Evolutionary conservation across 2,113 vertebrate species (phyloP).

Genomic region (Amphiprion percula): DNA sequence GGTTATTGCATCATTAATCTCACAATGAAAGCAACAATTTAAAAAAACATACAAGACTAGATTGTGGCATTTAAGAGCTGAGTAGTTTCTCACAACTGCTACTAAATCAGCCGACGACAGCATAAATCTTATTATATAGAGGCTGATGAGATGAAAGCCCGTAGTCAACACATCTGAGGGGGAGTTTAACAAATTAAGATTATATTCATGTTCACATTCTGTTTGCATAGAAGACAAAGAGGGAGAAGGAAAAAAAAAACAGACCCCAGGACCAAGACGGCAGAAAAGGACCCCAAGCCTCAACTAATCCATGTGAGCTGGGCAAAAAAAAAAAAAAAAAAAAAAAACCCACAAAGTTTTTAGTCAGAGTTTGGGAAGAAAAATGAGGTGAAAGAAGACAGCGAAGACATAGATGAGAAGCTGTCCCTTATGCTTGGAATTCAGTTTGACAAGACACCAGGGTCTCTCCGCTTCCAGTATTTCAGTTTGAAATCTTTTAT

Average conservation of each 20-base stretch:
- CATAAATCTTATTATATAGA: neutral
- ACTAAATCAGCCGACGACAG: neutral
- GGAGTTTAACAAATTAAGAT: neutral
- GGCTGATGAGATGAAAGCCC: neutral
- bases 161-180: neutral
- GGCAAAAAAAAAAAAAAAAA: neutral
- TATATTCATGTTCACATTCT: neutral
- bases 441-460: constrained; percentile 12
- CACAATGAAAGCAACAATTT: neutral
- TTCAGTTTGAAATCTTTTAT: constrained; percentile 7
- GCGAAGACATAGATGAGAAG: neutral
- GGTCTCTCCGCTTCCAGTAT: neutral
- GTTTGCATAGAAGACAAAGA: neutral
- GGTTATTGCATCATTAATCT: constrained; percentile 28
- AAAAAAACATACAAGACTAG: neutral
- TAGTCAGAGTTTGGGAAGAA: neutral
- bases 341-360: too few relatives aligned
- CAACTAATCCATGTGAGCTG: constrained; percentile 3
- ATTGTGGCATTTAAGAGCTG: neutral
- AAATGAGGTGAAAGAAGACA: constrained; percentile 10
- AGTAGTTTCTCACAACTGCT: neutral
- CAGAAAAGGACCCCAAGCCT: neutral
- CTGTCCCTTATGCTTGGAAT: neutral
- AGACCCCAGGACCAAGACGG: neutral
- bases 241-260: neutral